A percentile compares a stretch with the other conserved stretches of the same genome.
Evolutionary conservation across 2,113 vertebrate genomes (phyloP).

Genomic region (Chrysemys picta): DNA sequence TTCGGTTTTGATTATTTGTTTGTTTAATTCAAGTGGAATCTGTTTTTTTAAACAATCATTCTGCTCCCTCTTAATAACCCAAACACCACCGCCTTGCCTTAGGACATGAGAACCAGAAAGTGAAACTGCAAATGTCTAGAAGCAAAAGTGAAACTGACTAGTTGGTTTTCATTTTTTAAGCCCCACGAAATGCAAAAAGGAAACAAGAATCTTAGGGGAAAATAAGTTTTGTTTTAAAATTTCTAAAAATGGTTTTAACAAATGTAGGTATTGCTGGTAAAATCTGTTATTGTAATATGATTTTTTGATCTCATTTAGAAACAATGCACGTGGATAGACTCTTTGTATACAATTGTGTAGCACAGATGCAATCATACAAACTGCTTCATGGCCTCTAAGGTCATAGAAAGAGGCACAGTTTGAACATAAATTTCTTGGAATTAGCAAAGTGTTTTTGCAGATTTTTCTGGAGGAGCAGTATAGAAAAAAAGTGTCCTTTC

Average conservation of each 20-base stretch:
- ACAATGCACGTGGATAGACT: neutral
- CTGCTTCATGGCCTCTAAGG: neutral
- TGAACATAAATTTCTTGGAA: no score
- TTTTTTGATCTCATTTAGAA: neutral
- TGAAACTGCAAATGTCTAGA: neutral
- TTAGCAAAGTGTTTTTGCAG: no score
- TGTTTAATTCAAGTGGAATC: conserved; percentile 1
- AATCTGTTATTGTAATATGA: neutral
- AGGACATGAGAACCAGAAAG: neutral
- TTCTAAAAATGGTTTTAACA: neutral
- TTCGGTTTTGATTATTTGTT: neutral
- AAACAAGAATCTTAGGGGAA: neutral
- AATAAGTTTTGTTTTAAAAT: no score
- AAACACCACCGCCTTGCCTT: neutral
- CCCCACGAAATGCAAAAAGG: neutral
- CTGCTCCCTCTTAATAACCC: conserved; percentile 48
- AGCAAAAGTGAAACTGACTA: neutral
- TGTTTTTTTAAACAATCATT: neutral
- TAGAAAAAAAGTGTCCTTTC: neutral
- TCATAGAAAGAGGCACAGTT: neutral
- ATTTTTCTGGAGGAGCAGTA: conserved; percentile 15
- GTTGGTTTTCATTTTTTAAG: conserved; percentile 19
- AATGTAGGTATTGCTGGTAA: neutral
- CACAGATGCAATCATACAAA: neutral
- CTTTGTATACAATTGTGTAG: neutral